Base-by-base conservation (phyloP, 2,888 invertebrate species). In the Conistra vaccinii region DNA sequence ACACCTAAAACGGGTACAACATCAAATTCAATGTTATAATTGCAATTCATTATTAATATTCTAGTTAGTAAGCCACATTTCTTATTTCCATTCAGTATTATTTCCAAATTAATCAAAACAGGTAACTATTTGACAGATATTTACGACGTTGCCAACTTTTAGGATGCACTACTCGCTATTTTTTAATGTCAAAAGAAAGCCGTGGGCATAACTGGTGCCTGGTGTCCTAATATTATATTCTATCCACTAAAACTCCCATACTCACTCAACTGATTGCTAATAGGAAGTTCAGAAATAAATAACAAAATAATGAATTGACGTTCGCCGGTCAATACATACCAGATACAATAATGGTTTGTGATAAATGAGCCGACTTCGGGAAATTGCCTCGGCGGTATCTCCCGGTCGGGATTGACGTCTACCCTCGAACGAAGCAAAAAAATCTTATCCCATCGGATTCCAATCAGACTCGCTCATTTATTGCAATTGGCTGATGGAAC, bases 391-490 rank as follows among this genome's bases (percentile, higher is more conserved):
- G 89, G 87, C 90, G 89, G 90, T 90, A 91, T 92, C 92, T 90
- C 88, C 84, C 81, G 79, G 79, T 79, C 75, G 42, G 83, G 89
- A 91, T 90, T 90, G 92, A 92, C 92, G 91, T 89, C 88, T 88
- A 86, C 85, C 80, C 87, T 84, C 88, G 85, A 85, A 83, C 78
- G 87, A 85, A 87, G 90, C 89, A 91, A 93, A 92, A 88, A 93
- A 93, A 92, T 90, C 89, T 88, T 91, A 92, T 92, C 90, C 91
- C 91, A 90, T 92, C 92, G 92, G 92, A 93, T 93, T 93, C 92
- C 94, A 94, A 94, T 94, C 94, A 94, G 93, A 89, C 89, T 89
- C 90, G 90, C 91, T 93, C 94, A 93, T 93, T 93, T 94, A 94
- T 93, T 91, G 93, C 93, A 93, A 93, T 93, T 92, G 93, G 90